Conservation (phyloP, 2,113 vertebrate genomes). For the Hemiprocne comata region DNA sequence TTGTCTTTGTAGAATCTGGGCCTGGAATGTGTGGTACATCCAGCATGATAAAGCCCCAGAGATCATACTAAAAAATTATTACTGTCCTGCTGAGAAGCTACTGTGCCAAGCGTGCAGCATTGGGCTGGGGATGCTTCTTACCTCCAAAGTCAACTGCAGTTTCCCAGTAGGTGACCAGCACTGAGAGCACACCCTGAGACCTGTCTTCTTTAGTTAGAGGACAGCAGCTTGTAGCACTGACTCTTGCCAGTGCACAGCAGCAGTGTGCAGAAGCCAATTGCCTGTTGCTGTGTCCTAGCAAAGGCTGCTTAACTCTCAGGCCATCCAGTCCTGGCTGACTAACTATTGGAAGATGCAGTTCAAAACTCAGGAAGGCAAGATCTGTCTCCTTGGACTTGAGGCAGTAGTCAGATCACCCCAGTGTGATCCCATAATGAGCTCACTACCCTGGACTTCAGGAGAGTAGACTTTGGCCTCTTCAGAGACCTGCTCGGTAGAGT, state of each 20-base stretch:
- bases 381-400: not conserved
- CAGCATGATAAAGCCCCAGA: not conserved
- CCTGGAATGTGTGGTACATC: not conserved
- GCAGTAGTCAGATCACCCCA: not conserved
- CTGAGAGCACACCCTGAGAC: not conserved
- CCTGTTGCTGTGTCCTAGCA: not conserved
- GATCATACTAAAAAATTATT: not conserved
- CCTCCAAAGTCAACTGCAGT: not conserved
- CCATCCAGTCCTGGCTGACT: not conserved
- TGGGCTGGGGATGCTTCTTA: not conserved
- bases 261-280: not conserved
- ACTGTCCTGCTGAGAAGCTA: not conserved
- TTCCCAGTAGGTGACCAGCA: not conserved
- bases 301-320: not conserved
- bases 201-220: not conserved
- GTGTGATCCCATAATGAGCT: not conserved
- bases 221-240: not conserved
- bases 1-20: not conserved
- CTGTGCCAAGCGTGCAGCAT: not conserved
- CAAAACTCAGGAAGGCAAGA: not conserved
- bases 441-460: no score
- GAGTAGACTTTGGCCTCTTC: no score
- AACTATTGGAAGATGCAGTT: not conserved
- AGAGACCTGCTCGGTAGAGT: no score
- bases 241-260: not conserved